Evolutionary conservation across 2,797 vertebrate genomes (phyloP), one percentile per base, ranked within the genome.

Genomic region (Muscicapa comitata): DNA sequence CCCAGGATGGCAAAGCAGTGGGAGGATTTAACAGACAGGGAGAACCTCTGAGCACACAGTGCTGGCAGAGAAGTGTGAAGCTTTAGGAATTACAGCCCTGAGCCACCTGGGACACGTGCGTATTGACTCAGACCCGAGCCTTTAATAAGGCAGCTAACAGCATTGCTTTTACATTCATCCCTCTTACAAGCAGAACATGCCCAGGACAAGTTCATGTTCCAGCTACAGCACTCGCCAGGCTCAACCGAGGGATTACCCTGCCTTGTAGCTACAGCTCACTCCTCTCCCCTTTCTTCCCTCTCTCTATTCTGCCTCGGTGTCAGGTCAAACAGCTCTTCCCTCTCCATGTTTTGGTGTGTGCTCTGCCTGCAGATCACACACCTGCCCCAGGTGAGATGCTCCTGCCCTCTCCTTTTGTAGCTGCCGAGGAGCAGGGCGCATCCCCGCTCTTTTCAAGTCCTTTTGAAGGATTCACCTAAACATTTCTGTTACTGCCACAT

Each of bases 141-240:
- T 82, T 86, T 88, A 93, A 87, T 62, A 92, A 93, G 96, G 94
- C 91, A 93, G 96, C 93, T 96, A 90, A 91, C 58, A 58, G 91
- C 88, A n/a, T 43, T 65, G 82, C 81, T 83, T 95, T 89, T 55
- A 76, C 84, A 47, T 81, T 93, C 87, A 71, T 75, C 92, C 88
- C 88, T 33, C 66, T 37, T 88, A 87, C 83, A 88, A 79, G 50
- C 50, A 18, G 70, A 88, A 91, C 94, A 91, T 17, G 62, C 45
- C 75, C 63, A 55, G 78, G 79, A 82, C 68, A 66, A 80, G 72
- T 58, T 76, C 40, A 73, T 8, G 79, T 71, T 88, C 76, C 85
- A 17, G 38, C 66, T 48, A 40, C 77, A 57, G 78, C 58, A 3
- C 29, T 25, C 58, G 3, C 57, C 0, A 1, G 70, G 90, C 91